A percentile compares a stretch with the other conserved stretches of the same genome.
phyloP scores from a whole-genome alignment of 2,888 invertebrate species.

The Pycnomerus fuliginosus region DNA sequence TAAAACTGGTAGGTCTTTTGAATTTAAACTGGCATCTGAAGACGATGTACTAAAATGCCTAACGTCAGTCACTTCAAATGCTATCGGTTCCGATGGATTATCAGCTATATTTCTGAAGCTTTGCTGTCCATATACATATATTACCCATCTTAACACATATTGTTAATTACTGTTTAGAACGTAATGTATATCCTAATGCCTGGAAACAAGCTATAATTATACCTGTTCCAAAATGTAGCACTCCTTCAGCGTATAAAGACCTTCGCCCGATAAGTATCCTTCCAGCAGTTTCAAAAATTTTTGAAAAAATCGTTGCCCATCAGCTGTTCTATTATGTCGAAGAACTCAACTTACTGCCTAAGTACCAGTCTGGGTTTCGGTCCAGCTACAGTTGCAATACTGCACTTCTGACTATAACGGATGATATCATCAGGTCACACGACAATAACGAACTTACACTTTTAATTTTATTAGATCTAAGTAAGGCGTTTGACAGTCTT shows the following conservation, averaged over 20 bases:
- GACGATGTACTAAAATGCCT: too few species aligned
- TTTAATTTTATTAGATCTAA: too few species aligned
- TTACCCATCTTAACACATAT: constrained; percentile 1
- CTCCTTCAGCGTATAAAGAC: neutral
- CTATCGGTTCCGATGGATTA: too few species aligned
- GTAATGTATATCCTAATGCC: neutral
- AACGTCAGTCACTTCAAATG: too few species aligned
- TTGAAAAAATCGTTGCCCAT: neutral
- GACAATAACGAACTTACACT: too few species aligned
- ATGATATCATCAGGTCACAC: neutral
- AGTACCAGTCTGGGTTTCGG: too few species aligned
- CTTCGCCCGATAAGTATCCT: neutral
- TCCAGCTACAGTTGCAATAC: constrained; percentile 1
- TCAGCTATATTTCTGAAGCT: too few species aligned
- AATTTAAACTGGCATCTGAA: too few species aligned
- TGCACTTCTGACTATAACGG: neutral
- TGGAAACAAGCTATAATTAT: neutral
- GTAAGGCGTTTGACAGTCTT: too few species aligned
- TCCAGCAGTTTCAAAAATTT: neutral
- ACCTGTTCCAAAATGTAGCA: neutral
- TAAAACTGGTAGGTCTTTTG: too few species aligned
- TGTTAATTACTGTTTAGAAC: neutral
- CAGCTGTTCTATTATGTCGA: neutral
- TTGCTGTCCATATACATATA: constrained; percentile 1
- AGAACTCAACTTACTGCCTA: neutral